phyloP scores from a whole-genome alignment of 2,888 invertebrate genomes.

The Caenorhabditis sp. region DNA sequence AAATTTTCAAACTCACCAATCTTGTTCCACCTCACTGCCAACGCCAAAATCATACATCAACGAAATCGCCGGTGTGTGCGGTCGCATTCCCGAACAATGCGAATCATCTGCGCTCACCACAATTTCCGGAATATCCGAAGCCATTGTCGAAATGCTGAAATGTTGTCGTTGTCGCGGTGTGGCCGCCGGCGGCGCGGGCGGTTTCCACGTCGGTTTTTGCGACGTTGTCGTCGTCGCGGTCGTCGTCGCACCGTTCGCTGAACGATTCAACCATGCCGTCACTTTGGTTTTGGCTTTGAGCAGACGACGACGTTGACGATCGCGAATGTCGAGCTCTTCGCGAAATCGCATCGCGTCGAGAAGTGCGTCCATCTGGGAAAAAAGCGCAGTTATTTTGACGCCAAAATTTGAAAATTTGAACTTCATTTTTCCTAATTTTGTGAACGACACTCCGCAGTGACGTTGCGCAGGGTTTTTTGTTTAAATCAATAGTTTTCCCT shows the following conservation, averaged over 20 bases:
- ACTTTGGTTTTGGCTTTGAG: conserved; percentile 50
- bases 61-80: conserved; percentile 63
- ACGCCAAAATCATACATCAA: conserved; percentile 65
- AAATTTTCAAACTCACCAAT: conserved; percentile 15
- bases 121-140: conserved; percentile 66
- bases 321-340: conserved; percentile 65
- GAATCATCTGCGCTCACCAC: conserved; percentile 58
- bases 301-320: conserved; percentile 59
- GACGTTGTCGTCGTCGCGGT: neutral
- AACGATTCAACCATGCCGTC: conserved; percentile 62
- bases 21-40: conserved; percentile 25
- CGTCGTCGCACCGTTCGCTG: too few species aligned
- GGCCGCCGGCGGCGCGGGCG: too few species aligned
- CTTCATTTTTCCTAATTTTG: neutral
- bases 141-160: conserved; percentile 53
- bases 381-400: neutral
- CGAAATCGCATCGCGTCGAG: conserved; percentile 68
- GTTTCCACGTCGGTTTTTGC: neutral
- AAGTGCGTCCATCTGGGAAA: conserved; percentile 61
- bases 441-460: too few species aligned
- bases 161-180: conserved; percentile 41
- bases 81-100: conserved; percentile 27
- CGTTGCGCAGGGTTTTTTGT: too few species aligned
- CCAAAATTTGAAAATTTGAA: neutral
- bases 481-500: too few species aligned